Percentiles rank a stretch among this genome's conserved stretches.
Evolutionary conservation across 2,888 invertebrate genomes (phyloP).

Genomic region (Callyntrura sp.): DNA sequence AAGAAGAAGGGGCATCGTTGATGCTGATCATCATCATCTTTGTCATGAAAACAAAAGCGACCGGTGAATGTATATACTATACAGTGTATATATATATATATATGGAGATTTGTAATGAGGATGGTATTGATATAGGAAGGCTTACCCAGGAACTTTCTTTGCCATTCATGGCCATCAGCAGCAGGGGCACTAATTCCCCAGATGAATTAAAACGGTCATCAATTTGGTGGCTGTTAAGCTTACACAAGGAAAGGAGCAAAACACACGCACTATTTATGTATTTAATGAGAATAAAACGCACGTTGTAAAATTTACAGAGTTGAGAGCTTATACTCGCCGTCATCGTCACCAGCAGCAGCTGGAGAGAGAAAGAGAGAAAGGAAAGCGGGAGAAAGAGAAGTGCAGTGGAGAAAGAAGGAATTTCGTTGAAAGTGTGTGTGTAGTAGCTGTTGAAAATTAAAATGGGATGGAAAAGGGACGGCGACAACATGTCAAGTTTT

Average conservation of each 20-base stretch:
- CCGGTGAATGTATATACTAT: no score
- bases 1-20: background rate
- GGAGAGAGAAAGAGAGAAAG: no score
- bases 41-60: constrained; percentile 3
- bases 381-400: no score
- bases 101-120: constrained; percentile 14
- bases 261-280: no score
- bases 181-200: constrained; percentile 15
- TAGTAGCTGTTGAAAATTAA: constrained; percentile 39
- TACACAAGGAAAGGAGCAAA: no score
- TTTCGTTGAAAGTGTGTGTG: background rate
- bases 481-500: constrained; percentile 26
- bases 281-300: no score
- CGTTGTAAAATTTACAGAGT: no score
- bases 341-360: no score
- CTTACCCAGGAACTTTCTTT: constrained; percentile 2
- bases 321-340: no score
- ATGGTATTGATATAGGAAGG: background rate
- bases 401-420: background rate
- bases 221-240: no score
- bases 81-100: no score
- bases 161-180: background rate
- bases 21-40: constrained; percentile 15
- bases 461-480: constrained; percentile 7
- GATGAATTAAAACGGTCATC: constrained; percentile 44